Base-by-base conservation (phyloP, 2,797 vertebrate genomes). In the Cyclopterus lumpus region DNA sequence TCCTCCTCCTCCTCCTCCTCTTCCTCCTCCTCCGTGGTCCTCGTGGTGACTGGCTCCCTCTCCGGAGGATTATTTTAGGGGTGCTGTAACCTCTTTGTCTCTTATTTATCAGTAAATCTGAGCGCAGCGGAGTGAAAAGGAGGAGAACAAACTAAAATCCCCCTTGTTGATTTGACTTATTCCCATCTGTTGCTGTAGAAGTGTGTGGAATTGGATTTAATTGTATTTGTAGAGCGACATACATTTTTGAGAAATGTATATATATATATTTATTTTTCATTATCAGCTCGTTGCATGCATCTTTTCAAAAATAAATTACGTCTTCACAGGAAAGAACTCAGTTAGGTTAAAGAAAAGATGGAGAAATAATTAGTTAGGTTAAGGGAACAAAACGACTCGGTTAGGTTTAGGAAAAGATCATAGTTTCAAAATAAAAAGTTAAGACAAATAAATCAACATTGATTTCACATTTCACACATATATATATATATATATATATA, bases 1-100 rank as follows among this genome's bases (percentile, higher is more conserved):
- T 26, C 58, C 22, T n/a, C 62, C 46, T 10, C 8, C 36, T 22
- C 48, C 24, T 26, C 36, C 36, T 10, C 36, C 1, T 10, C 36
- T 9, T 11, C 36, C 30, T 8, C 2, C 22, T 28, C 34, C 24
- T 26, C 58, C 22, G 5, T 3, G 16, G 26, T n/a, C 62, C 46
- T 10, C 8, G 14, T 62, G 2, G 53, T 74, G 73, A 53, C 71
- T 80, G 68, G 70, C 51, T 78, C 44, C 26, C 22, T 75, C 60
- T 69, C 42, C 62, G 5, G 77, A 57, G 72, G 83, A 81, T 87
- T 76, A 80, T 14, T 1, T 5, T 3, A 40, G 1, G 22, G 0
- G 0, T 3, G 61, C 63, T 68, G 16, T 11, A n/a, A n/a, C 36
- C 40, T 75, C 42, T 48, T 75, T 76, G 69, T 76, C 36, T 70